Evolutionary conservation across 2,888 invertebrate genomes (phyloP), one percentile per base, ranked within the genome.

Genomic region (Aromia moschata): DNA sequence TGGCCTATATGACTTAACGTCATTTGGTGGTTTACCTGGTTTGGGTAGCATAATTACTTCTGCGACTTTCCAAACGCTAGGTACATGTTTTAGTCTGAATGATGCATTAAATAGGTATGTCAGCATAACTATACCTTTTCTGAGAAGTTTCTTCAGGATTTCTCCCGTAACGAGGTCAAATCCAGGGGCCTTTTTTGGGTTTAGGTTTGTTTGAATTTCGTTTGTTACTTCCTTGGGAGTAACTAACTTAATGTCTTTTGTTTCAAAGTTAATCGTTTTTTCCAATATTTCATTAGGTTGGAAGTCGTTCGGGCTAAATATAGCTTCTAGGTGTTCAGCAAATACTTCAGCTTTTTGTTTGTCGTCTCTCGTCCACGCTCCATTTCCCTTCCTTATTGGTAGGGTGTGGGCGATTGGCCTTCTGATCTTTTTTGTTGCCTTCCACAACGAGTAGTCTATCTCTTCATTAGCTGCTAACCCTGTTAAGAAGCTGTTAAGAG

Each of bases 1-100:
- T 10, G 60, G 38, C 18, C 47, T 40, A 30, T 56, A 60, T 2
- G 51, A 52, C n/a, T 33, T 36, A 1, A 37, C 11, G 17, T 45
- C 37, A 51, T 56, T 30, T 1, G 20, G 41, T 10, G 41, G 30
- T 40, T 56, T 51, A 4, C 52, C 52, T 18, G 44, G 44, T 18
- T 52, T 60, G 10, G 44, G 17, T 10, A 56, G 40, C 41, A 56
- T 51, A 12, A 12, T 37, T 1, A 37, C 37, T 37, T 37, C 37
- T 37, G 37, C 37, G 7, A 37, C 37, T 11, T 37, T 37, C 37
- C 37, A 37, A 2, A 37, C 14, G 12, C 14, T 7, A 37, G 37
- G 37, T 2, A 37, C 37, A 37, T 37, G 14, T 7, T 2, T 37
- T 11, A 37, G 12, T 37, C 2, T 12, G 14, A 37, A 37, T 11